Base-by-base conservation (phyloP, 1,140 invertebrate species). In the Drosophila quadrilineata region DNA sequence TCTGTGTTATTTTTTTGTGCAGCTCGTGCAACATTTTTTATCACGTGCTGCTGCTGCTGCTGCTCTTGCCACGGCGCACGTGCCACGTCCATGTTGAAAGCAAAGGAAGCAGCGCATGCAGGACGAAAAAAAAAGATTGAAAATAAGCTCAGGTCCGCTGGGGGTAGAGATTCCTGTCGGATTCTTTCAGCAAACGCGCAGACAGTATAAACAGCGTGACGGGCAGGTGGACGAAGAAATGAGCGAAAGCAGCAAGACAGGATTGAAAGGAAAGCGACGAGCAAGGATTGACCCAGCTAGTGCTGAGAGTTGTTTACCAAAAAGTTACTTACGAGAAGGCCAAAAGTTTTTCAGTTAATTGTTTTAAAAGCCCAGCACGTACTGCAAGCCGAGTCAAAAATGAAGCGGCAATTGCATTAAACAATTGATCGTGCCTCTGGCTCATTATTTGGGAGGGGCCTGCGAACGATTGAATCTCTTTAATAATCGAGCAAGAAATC, bases 341-440 rank as follows among this genome's bases (percentile, higher is more conserved):
- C 16, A 56, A 84, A n/a, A 84, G 56, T 66, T 77, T 45, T 17
- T 24, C 45, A 56, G 60, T 73, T 84, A 84, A 84, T 84, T 84
- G 74, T 64, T 85, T 84, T 60, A 63, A 58, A 80, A 77, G 54
- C 67, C 29, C 33, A 33, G 38, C 67, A 75, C 75, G 76, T 75
- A 56, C 56, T 21, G 12, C 4, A 36, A 3, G 10, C 10, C 12
- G 26, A 12, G 21, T 40, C 41, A 40, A 46, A 53, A 54, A 35
- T 53, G 49, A 46, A 29, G n/a, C 36, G 22, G 31, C 60, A 65
- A 50, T 50, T 33, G 2, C 43, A 43, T 43, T 26, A 8, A 6
- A 9, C 21, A 43, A 43, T 26, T 43, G 22, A n/a, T 14, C 19
- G 12, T n/a, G 22, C 5, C 19, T 16, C 22, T 21, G 19, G 21